Evolutionary conservation across 2,888 invertebrate species (phyloP), one percentile per base, ranked within the genome.

Genomic region (Sesia apiformis): DNA sequence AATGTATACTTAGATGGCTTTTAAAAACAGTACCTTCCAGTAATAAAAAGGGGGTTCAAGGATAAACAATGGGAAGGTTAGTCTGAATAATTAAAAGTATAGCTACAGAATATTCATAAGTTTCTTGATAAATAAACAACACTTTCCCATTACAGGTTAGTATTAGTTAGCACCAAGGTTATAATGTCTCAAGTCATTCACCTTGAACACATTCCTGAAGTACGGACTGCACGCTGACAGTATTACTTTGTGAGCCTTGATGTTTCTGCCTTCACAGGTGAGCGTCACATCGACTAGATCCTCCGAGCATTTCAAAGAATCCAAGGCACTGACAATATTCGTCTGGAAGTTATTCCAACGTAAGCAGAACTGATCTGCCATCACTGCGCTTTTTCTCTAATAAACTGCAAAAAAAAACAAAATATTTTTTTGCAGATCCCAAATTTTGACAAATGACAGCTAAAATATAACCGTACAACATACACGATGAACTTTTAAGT

Each of bases 301-400:
- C 81, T 93, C 93, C 6, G 93, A 93, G 65, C 90, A 91, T 74
- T 93, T 92, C 61, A 94, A 83, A 64, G 92, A 93, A 81, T 93
- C 93, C 72, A 94, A 91, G 49, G 93, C 93, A 71, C 91, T 91
- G 59, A 93, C 91, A 70, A 94, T 93, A 68, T 93, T 94, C 57
- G 91, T 91, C 79, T 93, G 93, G 84, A 93, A 93, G 76, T 93
- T 93, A 78, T 93, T 93, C 94, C 94, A 94, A 84, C 93, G 92
- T 76, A 94, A 90, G 84, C 93, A 93, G 76, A 93, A 93, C 77
- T 93, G 93, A 81, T 93, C 93, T 72, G 90, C 88, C 90, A 90
- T 90, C 66, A 78, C 80, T 83, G 81, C 64, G 74, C 70, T 64
- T 69, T 68, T 69, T 71, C 63, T 62, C 59, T 59, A 60, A 69